Percentiles rank a stretch among this genome's conserved stretches.
phyloP scores from a whole-genome alignment of 2,113 vertebrate species.

The Rhinichthys klamathensis region DNA sequence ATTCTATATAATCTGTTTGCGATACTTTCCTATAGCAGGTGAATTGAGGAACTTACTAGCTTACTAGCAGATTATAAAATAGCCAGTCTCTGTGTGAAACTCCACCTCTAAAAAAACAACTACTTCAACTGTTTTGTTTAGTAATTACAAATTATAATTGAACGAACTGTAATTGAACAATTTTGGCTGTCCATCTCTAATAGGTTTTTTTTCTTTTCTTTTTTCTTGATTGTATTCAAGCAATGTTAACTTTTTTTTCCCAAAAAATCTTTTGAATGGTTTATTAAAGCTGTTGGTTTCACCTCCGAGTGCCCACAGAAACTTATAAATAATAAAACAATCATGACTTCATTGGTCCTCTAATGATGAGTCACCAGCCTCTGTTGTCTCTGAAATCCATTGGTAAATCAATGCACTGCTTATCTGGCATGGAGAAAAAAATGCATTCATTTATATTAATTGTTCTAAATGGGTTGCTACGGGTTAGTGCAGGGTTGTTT shows the following conservation, averaged over 20 bases:
- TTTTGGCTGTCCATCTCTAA: no score
- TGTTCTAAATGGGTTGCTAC: conserved; percentile 22
- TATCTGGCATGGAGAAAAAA: neutral
- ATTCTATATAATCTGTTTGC: neutral
- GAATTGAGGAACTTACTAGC: neutral
- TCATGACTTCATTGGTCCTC: neutral
- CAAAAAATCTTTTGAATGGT: neutral
- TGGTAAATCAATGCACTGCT: neutral
- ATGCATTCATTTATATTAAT: conserved; percentile 20
- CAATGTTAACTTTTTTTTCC: neutral
- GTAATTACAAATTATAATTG: neutral
- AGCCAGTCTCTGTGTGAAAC: neutral
- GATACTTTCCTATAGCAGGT: neutral
- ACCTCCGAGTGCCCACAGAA: neutral
- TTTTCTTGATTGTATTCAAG: no score
- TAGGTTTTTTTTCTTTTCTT: no score
- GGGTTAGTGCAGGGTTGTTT: neutral
- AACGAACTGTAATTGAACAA: neutral
- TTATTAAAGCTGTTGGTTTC: neutral
- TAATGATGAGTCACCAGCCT: neutral
- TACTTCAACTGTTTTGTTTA: no score
- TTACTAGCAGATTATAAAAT: neutral
- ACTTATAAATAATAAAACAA: conserved; percentile 12
- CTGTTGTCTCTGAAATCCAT: neutral
- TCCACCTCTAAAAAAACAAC: neutral